Percentiles rank a stretch among this genome's conserved stretches.
These are phyloP conservation scores for Limanda limanda DNA, from an alignment of 2,113 vertebrate genomes.

Conservation along the genomic window DNA sequence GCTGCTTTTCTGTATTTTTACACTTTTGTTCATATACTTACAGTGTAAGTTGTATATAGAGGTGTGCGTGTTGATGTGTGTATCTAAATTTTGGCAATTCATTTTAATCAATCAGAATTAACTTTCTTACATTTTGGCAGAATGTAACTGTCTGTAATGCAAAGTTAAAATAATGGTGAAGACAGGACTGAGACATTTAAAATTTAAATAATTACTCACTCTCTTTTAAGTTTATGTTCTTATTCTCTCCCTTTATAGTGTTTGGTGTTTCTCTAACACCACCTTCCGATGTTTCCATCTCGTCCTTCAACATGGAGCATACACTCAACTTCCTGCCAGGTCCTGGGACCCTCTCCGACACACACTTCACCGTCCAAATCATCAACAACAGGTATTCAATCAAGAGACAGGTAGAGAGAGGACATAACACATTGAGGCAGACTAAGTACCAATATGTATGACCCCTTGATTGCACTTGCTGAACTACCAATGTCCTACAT, in stretches of 20 bases:
- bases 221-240: not conserved
- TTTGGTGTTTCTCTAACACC: constrained; percentile 38
- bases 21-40: not conserved
- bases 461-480: not conserved
- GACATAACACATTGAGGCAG: not conserved
- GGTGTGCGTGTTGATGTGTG: not conserved
- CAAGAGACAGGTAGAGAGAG: not conserved
- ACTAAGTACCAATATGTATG: not conserved
- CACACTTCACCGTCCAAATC: constrained; percentile 59
- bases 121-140: not conserved
- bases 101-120: not conserved
- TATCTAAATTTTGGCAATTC: not conserved
- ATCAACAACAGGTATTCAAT: constrained; percentile 51
- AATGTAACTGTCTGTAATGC: not conserved
- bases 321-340: constrained; percentile 68
- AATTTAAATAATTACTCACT: not conserved
- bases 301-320: constrained; percentile 78
- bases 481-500: too few relatives aligned
- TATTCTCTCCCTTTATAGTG: constrained; percentile 33
- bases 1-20: not conserved
- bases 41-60: too few relatives aligned
- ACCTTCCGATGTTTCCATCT: constrained; percentile 68
- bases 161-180: not conserved
- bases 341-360: constrained; percentile 18
- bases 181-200: not conserved